Conservation (phyloP, 2,888 invertebrate species). For the Choreutis nemorana region DNA sequence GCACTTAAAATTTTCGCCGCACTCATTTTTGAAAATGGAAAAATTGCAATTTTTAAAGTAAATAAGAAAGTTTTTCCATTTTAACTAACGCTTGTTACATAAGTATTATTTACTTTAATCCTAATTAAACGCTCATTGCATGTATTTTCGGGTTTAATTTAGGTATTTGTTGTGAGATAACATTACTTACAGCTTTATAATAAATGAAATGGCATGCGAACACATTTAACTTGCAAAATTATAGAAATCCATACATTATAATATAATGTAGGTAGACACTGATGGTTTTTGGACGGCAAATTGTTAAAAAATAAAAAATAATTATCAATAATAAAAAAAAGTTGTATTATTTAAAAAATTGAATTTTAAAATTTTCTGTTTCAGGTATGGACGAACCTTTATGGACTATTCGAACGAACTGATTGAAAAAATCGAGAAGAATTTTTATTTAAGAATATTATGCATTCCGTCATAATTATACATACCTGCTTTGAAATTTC, state of each 20-base stretch:
- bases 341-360: not conserved
- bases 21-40: constrained; percentile 42
- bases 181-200: constrained; percentile 12
- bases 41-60: constrained; percentile 14
- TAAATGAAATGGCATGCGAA: not conserved
- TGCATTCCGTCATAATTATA: no score
- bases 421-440: no score
- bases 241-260: no score
- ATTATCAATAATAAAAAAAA: not conserved
- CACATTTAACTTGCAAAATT: no score
- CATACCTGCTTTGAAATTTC: no score
- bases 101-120: constrained; percentile 17
- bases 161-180: constrained; percentile 67
- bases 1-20: no score
- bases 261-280: no score
- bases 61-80: not conserved
- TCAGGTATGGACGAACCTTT: constrained; percentile 40
- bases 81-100: not conserved
- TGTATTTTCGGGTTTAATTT: no score
- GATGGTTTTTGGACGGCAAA: no score
- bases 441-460: no score
- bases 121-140: constrained; percentile 33
- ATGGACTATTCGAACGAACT: no score
- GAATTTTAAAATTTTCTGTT: constrained; percentile 13
- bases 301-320: not conserved